Evolutionary conservation across 2,797 vertebrate species (phyloP).

Genomic region (Hipposideros larvatus): DNA sequence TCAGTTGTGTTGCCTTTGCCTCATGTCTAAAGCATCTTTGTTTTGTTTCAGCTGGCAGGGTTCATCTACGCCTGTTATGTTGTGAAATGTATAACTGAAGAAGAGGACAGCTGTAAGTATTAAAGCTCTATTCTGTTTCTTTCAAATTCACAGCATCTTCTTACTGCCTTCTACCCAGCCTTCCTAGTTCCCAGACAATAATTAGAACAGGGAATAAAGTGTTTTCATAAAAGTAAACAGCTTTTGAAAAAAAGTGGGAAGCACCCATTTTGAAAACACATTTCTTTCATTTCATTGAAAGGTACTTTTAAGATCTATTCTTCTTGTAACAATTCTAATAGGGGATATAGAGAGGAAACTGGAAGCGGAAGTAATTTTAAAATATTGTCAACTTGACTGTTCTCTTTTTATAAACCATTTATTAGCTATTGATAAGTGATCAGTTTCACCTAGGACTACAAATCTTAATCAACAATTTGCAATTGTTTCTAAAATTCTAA

Average conservation of each 20-base stretch:
- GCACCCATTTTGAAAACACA: not conserved
- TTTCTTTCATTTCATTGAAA: slow-evolving; percentile 36
- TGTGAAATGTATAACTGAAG: slow-evolving; percentile 99
- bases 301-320: not conserved
- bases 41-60: slow-evolving; percentile 95
- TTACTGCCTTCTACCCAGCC: slow-evolving; percentile 54
- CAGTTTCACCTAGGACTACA: slow-evolving; percentile 55
- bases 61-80: slow-evolving; percentile 99
- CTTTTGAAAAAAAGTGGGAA: slow-evolving; percentile 11
- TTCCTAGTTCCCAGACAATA: slow-evolving; percentile 49
- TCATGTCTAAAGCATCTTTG: slow-evolving; percentile 82
- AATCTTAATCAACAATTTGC: slow-evolving; percentile 48
- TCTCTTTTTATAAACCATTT: slow-evolving; percentile 1
- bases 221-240: slow-evolving; percentile 40
- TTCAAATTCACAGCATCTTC: slow-evolving; percentile 74
- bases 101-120: slow-evolving; percentile 99
- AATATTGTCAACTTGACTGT: not conserved
- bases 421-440: slow-evolving; percentile 64
- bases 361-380: not conserved
- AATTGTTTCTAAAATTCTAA: slow-evolving; percentile 67
- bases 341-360: not conserved
- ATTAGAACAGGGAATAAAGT: not conserved
- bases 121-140: slow-evolving; percentile 84
- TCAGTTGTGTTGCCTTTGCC: slow-evolving; percentile 34
- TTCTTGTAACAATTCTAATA: slow-evolving; percentile 10